phyloP scores from a whole-genome alignment of 2,888 invertebrate genomes.

The Callinectes sapidus region DNA sequence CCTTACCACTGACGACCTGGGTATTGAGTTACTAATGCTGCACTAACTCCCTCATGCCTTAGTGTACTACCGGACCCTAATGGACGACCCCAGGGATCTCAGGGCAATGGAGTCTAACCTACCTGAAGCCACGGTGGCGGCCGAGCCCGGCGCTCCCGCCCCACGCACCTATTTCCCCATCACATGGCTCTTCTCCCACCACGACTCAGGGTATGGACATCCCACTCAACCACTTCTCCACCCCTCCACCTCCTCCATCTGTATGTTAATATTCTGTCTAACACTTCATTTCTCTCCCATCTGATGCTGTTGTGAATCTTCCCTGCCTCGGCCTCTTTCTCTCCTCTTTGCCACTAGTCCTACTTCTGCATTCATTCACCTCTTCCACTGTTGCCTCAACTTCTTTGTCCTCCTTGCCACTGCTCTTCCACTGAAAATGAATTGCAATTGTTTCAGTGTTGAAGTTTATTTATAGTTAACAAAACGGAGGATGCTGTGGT shows the following conservation, averaged over 20 bases:
- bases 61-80: conserved; percentile 71
- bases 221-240: background rate
- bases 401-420: background rate
- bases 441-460: background rate
- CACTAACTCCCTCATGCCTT: conserved; percentile 44
- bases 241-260: background rate
- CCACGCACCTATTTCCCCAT: conserved; percentile 82
- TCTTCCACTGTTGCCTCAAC: background rate
- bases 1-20: background rate
- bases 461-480: background rate
- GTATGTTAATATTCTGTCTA: background rate
- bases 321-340: background rate
- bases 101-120: conserved; percentile 65
- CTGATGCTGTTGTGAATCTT: no score
- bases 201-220: conserved; percentile 79
- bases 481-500: background rate
- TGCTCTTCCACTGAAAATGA: background rate
- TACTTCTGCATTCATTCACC: background rate
- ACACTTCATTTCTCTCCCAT: no score
- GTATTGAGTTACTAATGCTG: conserved; percentile 52
- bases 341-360: background rate
- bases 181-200: conserved; percentile 83
- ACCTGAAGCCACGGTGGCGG: conserved; percentile 45
- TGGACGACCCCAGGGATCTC: conserved; percentile 64
- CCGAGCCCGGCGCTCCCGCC: conserved; percentile 44